Percentiles rank a stretch among this genome's conserved stretches.
These are phyloP conservation scores for Siderastrea radians DNA, from an alignment of 92 coral and sea anemone species.

Conservation along the genomic window DNA sequence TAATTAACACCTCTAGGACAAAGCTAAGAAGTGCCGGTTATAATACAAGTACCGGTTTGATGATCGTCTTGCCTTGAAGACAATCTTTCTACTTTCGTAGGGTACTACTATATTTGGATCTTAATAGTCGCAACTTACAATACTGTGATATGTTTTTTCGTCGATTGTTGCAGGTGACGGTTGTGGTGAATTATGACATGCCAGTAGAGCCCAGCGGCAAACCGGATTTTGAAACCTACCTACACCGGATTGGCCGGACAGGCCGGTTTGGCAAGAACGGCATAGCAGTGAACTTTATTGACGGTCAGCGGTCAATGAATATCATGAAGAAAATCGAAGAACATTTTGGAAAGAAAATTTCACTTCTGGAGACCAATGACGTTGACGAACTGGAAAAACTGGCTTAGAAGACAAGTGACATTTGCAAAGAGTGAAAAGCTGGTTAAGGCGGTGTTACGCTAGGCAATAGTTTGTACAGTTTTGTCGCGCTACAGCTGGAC, in stretches of 20 bases:
- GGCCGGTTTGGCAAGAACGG: conserved; percentile 98
- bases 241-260: conserved; percentile 96
- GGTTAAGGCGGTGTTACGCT: no score
- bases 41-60: no score
- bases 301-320: conserved; percentile 87
- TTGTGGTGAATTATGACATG: conserved; percentile 96
- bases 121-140: no score
- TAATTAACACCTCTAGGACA: no score
- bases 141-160: background rate
- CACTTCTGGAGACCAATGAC: conserved; percentile 80
- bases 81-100: background rate
- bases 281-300: conserved; percentile 93
- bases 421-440: no score
- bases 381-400: conserved; percentile 91
- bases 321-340: conserved; percentile 92
- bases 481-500: no score
- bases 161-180: conserved; percentile 63
- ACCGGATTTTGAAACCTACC: conserved; percentile 95
- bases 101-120: background rate
- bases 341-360: conserved; percentile 91
- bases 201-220: conserved; percentile 82
- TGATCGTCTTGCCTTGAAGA: background rate
- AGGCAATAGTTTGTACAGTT: background rate
- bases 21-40: no score
- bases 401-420: background rate